These are phyloP conservation scores for Aphrophora alni DNA, from an alignment of 2,888 invertebrate genomes.

Conservation along the genomic window DNA sequence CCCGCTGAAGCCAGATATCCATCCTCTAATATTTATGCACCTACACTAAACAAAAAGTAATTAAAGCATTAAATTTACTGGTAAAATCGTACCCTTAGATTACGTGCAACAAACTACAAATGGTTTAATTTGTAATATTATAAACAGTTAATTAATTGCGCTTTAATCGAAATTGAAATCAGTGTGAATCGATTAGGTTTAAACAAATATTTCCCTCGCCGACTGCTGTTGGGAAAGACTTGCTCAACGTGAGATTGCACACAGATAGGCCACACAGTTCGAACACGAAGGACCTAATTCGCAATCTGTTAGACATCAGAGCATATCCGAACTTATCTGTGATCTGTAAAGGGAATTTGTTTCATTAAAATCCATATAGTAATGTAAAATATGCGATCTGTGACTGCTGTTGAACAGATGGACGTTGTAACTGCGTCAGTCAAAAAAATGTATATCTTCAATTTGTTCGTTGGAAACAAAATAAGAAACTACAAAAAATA, in stretches of 20 bases:
- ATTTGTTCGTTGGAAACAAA: too few relatives aligned
- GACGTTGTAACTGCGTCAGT: too few relatives aligned
- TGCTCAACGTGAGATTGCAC: neutral
- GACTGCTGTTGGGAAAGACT: neutral
- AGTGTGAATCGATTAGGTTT: neutral
- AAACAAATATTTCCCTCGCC: neutral
- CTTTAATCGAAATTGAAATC: neutral
- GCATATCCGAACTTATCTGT: neutral
- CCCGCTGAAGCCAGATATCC: too few relatives aligned
- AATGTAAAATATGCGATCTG: too few relatives aligned
- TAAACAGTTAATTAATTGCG: neutral
- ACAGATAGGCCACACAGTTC: neutral
- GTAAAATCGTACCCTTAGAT: too few relatives aligned
- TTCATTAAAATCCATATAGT: too few relatives aligned
- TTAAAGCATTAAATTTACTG: too few relatives aligned
- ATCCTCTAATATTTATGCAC: too few relatives aligned
- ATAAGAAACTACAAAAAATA: too few relatives aligned
- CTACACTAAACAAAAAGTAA: too few relatives aligned
- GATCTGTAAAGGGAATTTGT: neutral
- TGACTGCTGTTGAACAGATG: too few relatives aligned
- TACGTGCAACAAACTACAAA: neutral
- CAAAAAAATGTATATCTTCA: too few relatives aligned
- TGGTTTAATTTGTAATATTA: neutral
- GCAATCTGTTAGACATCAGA: neutral
- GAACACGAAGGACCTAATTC: neutral